Evolutionary conservation across 2,797 vertebrate genomes (phyloP).

Genomic region (Parambassis ranga): DNA sequence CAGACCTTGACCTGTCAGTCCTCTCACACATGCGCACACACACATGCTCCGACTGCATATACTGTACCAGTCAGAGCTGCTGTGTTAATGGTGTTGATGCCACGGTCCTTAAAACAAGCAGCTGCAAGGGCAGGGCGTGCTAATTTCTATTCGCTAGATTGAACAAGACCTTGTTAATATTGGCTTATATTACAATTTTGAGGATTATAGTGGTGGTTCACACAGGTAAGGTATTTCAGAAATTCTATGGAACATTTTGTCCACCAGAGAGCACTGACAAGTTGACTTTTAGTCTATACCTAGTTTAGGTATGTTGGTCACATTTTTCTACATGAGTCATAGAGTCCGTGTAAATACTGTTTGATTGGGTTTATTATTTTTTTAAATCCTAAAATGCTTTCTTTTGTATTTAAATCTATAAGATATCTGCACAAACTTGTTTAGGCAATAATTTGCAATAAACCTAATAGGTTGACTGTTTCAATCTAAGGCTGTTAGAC

Average conservation of each 20-base stretch:
- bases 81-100: background rate
- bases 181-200: background rate
- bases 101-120: background rate
- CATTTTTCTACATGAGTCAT: too few species aligned
- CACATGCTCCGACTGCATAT: background rate
- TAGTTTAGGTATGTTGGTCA: background rate
- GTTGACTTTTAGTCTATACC: background rate
- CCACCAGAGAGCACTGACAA: background rate
- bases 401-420: too few species aligned
- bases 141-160: background rate
- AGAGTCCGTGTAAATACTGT: too few species aligned
- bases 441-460: background rate
- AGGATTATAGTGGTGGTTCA: background rate
- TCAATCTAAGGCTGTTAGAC: too few species aligned
- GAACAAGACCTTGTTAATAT: background rate
- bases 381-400: too few species aligned
- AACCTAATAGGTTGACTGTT: too few species aligned
- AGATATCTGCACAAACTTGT: too few species aligned
- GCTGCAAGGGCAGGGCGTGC: background rate
- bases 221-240: background rate
- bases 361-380: background rate
- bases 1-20: slow-evolving; percentile 37
- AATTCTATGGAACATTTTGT: background rate
- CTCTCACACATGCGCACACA: slow-evolving; percentile 3
- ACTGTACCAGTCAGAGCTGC: background rate